Conservation (phyloP, 2,888 invertebrate species). For the Catocala fraxini region DNA sequence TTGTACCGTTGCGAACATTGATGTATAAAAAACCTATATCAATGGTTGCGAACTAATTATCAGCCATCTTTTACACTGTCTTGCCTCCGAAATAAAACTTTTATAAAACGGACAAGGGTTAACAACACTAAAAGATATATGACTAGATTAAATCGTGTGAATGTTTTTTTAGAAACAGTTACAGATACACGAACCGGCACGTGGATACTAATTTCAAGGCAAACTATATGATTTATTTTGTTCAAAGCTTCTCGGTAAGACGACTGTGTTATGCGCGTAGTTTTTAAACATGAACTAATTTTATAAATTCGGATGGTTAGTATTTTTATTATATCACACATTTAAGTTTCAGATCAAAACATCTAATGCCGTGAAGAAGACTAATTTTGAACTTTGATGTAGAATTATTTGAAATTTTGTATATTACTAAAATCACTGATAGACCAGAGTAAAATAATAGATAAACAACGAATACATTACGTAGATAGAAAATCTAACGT, state of each 20-base stretch:
- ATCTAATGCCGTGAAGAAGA: too few species aligned
- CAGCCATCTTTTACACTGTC: conserved; percentile 15
- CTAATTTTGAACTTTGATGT: too few species aligned
- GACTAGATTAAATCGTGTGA: conserved; percentile 13
- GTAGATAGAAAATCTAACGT: too few species aligned
- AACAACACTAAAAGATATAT: conserved; percentile 23
- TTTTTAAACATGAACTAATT: too few species aligned
- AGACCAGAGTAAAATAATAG: too few species aligned
- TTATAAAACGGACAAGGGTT: conserved; percentile 14
- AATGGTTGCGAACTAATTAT: conserved; percentile 25
- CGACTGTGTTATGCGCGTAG: neutral
- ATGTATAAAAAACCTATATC: too few species aligned
- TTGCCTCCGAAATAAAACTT: conserved; percentile 17
- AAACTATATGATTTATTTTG: conserved; percentile 18
- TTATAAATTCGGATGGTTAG: too few species aligned
- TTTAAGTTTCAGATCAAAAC: neutral
- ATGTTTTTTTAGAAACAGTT: conserved; percentile 22
- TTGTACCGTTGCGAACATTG: conserved; percentile 21
- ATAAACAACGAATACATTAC: too few species aligned
- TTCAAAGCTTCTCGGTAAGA: neutral
- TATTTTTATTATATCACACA: neutral
- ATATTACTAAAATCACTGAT: too few species aligned
- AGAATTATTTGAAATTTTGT: too few species aligned
- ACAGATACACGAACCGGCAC: conserved; percentile 4
- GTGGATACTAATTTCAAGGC: conserved; percentile 6